Conservation (phyloP, 53 echinoderm and acorn worm genomes). For the Luidia sarsii region DNA sequence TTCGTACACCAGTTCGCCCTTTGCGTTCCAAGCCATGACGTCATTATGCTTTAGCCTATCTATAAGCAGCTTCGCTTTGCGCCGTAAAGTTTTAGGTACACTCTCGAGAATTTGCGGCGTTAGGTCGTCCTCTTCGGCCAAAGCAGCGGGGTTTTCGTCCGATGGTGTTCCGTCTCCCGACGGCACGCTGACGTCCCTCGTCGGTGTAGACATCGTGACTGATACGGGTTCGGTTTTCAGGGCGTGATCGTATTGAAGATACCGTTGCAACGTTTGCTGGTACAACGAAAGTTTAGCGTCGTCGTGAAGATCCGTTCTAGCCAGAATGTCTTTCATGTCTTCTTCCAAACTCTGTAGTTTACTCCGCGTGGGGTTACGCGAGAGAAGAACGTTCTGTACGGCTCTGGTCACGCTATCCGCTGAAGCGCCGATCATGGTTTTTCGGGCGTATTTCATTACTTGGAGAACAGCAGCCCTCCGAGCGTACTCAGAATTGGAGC, state of each 20-base stretch:
- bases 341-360: constrained; percentile 5
- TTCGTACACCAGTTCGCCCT: constrained; percentile 36
- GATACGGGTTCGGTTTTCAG: constrained; percentile 3
- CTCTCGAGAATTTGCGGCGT: constrained; percentile 29
- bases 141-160: background rate
- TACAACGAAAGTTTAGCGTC: background rate
- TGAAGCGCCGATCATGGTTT: constrained; percentile 34
- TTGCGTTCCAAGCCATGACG: constrained; percentile 21
- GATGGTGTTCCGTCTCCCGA: background rate
- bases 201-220: background rate
- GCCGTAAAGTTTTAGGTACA: constrained; percentile 8
- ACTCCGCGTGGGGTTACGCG: constrained; percentile 7
- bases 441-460: constrained; percentile 35
- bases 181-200: background rate
- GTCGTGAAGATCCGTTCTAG: background rate
- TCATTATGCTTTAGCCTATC: constrained; percentile 4
- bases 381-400: constrained; percentile 20
- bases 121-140: background rate
- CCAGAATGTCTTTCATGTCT: constrained; percentile 13
- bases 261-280: constrained; percentile 4
- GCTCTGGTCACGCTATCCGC: background rate
- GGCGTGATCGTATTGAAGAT: constrained; percentile 7
- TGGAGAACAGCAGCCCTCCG: background rate
- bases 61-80: constrained; percentile 13
- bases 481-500: constrained; percentile 20